These are phyloP conservation scores for Dyspetes luteomarginatus DNA, from an alignment of 2,888 invertebrate genomes.

Conservation along the genomic window DNA sequence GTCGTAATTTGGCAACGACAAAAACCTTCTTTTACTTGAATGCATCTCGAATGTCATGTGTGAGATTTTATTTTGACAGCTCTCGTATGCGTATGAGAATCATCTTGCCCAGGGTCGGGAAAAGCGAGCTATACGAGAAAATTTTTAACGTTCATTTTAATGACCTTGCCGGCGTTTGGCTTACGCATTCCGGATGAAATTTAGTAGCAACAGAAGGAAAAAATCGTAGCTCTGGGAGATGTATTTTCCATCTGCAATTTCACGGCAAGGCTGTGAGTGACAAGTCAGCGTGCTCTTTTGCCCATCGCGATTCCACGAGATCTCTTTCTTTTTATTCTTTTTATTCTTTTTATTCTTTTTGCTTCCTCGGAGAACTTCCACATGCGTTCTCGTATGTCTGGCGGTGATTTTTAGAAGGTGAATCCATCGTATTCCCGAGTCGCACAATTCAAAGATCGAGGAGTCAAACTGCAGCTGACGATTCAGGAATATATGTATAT, in stretches of 20 bases:
- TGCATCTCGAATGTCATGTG: not conserved
- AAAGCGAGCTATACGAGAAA: not conserved
- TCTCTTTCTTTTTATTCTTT: conserved; percentile 5
- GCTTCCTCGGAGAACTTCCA: not conserved
- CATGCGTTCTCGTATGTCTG: not conserved
- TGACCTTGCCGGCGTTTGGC: not conserved
- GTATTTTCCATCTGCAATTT: not conserved
- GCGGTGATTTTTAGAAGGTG: not conserved
- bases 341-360: conserved; percentile 4
- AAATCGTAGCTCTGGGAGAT: not conserved
- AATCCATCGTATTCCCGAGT: conserved; percentile 27
- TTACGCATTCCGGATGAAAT: conserved; percentile 23
- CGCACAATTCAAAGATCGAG: conserved; percentile 33
- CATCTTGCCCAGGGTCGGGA: not conserved
- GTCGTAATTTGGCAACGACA: not conserved
- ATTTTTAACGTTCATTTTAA: conserved; percentile 6
- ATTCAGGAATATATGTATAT: conserved; percentile 11
- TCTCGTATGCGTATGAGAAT: conserved; percentile 2
- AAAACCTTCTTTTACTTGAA: not conserved
- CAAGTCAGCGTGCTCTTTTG: not conserved
- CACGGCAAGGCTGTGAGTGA: conserved; percentile 30
- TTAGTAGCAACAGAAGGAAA: conserved; percentile 8
- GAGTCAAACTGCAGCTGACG: conserved; percentile 22
- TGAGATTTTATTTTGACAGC: conserved; percentile 22
- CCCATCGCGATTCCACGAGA: conserved; percentile 22